Percentiles rank a stretch among this genome's conserved stretches.
phyloP scores from a whole-genome alignment of 2,797 vertebrate genomes.

The Brachyrhaphis roseni region DNA sequence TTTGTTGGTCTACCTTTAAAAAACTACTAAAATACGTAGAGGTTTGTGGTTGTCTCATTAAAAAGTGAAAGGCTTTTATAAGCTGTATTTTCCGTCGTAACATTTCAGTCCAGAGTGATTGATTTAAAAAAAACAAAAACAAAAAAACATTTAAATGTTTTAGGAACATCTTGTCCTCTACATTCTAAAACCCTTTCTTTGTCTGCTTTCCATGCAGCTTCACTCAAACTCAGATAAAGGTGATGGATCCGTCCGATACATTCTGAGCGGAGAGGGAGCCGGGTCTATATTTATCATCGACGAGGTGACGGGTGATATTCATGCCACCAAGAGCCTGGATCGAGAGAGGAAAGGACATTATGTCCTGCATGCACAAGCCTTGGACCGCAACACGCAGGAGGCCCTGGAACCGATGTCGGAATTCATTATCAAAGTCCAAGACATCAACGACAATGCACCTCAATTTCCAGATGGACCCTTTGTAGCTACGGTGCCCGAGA shows the following conservation, averaged over 20 bases:
- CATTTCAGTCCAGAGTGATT: neutral
- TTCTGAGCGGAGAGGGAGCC: constrained; percentile 96
- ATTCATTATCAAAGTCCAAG: constrained; percentile 99
- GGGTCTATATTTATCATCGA: constrained; percentile 97
- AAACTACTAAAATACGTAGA: neutral
- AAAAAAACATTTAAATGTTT: constrained; percentile 4
- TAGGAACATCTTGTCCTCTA: neutral
- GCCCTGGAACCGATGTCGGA: constrained; percentile 97
- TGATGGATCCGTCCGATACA: constrained; percentile 96
- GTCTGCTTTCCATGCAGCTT: constrained; percentile 80
- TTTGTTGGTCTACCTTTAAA: neutral
- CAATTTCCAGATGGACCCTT: constrained; percentile 96
- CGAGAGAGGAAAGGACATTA: constrained; percentile 96
- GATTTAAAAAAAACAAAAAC: constrained; percentile 7
- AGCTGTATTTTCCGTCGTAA: neutral
- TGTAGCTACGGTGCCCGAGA: constrained; percentile 93
- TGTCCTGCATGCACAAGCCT: constrained; percentile 95
- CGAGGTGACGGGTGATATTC: constrained; percentile 96
- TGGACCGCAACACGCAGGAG: constrained; percentile 93
- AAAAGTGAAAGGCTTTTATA: neutral
- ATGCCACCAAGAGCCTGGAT: constrained; percentile 96
- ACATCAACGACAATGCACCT: constrained; percentile 99
- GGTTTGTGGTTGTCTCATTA: neutral
- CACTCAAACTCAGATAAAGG: constrained; percentile 99
- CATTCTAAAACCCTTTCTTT: constrained; percentile 42